These are phyloP conservation scores for Epizoanthus fatuus DNA, from an alignment of 92 coral and sea anemone species.

Conservation along the genomic window DNA sequence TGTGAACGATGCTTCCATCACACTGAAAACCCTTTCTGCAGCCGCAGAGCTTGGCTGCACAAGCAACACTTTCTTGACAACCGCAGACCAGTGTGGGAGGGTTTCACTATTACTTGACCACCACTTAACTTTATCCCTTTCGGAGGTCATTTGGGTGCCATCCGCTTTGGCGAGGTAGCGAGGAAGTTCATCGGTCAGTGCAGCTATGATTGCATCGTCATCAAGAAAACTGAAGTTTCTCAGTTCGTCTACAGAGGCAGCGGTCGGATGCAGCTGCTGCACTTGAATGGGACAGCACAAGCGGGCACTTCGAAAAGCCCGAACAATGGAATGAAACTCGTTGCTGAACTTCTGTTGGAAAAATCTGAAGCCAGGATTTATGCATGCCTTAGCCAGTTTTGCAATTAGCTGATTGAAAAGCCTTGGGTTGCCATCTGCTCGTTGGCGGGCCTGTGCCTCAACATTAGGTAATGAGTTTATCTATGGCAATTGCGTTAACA, in stretches of 20 bases:
- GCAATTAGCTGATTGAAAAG: constrained; percentile 16
- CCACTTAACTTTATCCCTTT: constrained; percentile 37
- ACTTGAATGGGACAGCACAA: constrained; percentile 44
- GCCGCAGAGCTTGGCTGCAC: constrained; percentile 38
- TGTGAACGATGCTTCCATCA: constrained; percentile 26
- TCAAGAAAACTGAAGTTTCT: constrained; percentile 47
- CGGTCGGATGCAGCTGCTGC: constrained; percentile 47
- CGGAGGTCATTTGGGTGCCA: constrained; percentile 24
- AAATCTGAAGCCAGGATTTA: constrained; percentile 34
- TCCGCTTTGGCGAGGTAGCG: constrained; percentile 44
- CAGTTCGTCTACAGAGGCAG: constrained; percentile 47
- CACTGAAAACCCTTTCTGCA: constrained; percentile 28
- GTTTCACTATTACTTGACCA: constrained; percentile 50
- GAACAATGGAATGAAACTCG: constrained; percentile 34
- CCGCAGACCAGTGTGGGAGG: constrained; percentile 53
- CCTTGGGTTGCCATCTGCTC: constrained; percentile 36
- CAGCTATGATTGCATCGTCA: constrained; percentile 49
- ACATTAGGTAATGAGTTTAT: constrained; percentile 16
- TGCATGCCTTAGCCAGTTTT: constrained; percentile 26
- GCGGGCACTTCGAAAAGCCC: constrained; percentile 37
- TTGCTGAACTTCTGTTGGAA: constrained; percentile 21
- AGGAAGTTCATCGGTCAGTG: constrained; percentile 31
- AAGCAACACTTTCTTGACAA: constrained; percentile 26
- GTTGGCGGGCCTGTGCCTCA: constrained; percentile 45
- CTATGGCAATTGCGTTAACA: constrained; percentile 28